Base-by-base conservation (phyloP, 92 coral and sea anemone species). In the Phenganax subtilis region DNA sequence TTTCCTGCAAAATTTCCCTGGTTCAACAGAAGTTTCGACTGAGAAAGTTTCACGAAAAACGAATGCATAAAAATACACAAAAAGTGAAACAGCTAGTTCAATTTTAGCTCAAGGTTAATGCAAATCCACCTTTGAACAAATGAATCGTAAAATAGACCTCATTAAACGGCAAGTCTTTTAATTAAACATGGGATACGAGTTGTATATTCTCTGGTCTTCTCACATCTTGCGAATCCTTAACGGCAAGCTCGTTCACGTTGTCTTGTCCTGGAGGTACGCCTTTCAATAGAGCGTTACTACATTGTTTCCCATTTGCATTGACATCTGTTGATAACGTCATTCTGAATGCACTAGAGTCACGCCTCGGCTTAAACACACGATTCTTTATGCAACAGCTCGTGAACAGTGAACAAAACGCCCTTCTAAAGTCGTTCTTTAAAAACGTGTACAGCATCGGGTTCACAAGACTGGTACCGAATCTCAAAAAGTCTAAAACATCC, bases 391-490 rank as follows among this genome's bases (percentile, higher is more conserved):
- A 63, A 15, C 91, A 91, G 57, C 90, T 88, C 37, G 73, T 80
- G 58, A 89, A 71, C 44, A 90, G 84, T 5, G 96, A 92, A 51
- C 37, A 56, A 11, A 92, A 85, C 11, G 99, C 97, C 17, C 93
- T 88, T 17, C 96, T 84, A 75, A 96, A 96, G 85, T 96, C 99
- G 31, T 91, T 82, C 82, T 96, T 96, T 31, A 96, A 87, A 74
- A 96, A 96, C 16, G 99, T 92, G 89, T 96, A 96, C 66, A 96
- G 80, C 76, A 96, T 84, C 10, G 99, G 99, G 71, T 96, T 96
- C 37, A 92, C 80, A 25, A 92, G 85, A 31, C 97, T 91, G 52
- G 90, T 91, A 12, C 90, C 85, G 77, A 92, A 96, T 51, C 99
- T 94, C 55, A 90, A 75, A 83, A 87, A 92, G 71, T 96, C 96